Evolutionary conservation across 1,140 invertebrate species (phyloP).

Genomic region (Lordiphosa clarofinis): DNA sequence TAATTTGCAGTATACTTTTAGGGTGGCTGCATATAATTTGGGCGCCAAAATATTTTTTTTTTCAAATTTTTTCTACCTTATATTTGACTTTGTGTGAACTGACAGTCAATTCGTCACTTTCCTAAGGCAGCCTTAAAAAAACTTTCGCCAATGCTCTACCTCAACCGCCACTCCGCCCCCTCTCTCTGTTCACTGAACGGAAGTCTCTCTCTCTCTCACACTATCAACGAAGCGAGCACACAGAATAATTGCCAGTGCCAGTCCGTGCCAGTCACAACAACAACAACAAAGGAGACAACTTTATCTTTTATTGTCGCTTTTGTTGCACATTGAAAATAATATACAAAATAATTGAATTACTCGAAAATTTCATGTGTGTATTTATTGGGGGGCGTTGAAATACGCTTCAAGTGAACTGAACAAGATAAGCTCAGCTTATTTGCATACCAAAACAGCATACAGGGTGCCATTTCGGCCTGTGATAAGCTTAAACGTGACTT

Average conservation of each 20-base stretch:
- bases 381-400: conserved; percentile 55
- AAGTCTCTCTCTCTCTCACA: conserved; percentile 44
- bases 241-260: conserved; percentile 67
- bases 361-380: conserved; percentile 19
- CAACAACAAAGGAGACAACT: conserved; percentile 24
- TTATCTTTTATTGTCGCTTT: conserved; percentile 65
- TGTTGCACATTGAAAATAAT: conserved; percentile 77
- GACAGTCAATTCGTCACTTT: no score
- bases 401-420: conserved; percentile 49
- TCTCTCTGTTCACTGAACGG: conserved; percentile 17
- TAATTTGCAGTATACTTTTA: no score
- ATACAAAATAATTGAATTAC: conserved; percentile 77
- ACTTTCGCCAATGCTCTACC: conserved; percentile 4
- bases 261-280: conserved; percentile 67
- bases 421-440: conserved; percentile 56
- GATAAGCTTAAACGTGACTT: conserved; percentile 65
- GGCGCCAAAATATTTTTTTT: no score
- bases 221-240: conserved; percentile 26
- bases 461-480: conserved; percentile 15
- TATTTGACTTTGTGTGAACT: no score
- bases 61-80: no score
- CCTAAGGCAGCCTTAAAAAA: background rate
- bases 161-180: no score
- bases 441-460: conserved; percentile 30
- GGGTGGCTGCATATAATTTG: no score